A percentile compares a stretch with the other conserved stretches of the same genome.
Conservation (phyloP, 2,113 vertebrate species). For the Sander lucioperca region DNA sequence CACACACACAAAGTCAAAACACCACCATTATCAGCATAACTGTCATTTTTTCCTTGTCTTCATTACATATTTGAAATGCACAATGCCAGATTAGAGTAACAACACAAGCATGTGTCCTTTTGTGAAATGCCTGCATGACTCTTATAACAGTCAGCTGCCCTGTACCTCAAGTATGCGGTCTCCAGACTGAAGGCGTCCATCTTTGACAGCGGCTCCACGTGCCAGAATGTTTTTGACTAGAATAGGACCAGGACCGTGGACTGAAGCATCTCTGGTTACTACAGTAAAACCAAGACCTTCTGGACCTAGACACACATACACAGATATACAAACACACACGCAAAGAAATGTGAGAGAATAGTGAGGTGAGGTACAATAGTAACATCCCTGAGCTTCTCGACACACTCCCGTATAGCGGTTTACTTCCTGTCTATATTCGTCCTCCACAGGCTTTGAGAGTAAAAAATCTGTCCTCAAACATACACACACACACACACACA, state of each 20-base stretch:
- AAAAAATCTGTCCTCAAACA: not conserved
- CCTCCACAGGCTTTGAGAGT: slow-evolving; percentile 5
- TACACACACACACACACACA: slow-evolving; percentile 9
- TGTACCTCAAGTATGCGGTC: slow-evolving; percentile 96
- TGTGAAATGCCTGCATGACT: not conserved
- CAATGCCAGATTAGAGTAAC: not conserved
- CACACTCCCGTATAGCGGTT: slow-evolving; percentile 15
- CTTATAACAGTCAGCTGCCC: not conserved
- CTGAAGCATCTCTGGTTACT: slow-evolving; percentile 96
- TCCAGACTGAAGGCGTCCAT: slow-evolving; percentile 95
- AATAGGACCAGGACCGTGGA: slow-evolving; percentile 94
- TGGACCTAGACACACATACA: slow-evolving; percentile 82
- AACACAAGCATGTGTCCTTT: not conserved
- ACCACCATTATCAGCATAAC: not conserved
- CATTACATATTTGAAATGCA: not conserved
- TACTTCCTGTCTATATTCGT: slow-evolving; percentile 20
- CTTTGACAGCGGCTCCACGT: slow-evolving; percentile 95
- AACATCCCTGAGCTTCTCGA: not conserved
- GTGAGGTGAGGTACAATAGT: slow-evolving; percentile 1
- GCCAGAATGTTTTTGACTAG: slow-evolving; percentile 98
- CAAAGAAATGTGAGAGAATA: not conserved
- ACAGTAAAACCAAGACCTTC: slow-evolving; percentile 98
- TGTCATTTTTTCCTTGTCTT: not conserved
- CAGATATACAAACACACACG: not conserved
- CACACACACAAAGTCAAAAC: not conserved